These are phyloP conservation scores for Dermatemys mawii DNA, from an alignment of 2,113 vertebrate genomes.

Conservation along the genomic window DNA sequence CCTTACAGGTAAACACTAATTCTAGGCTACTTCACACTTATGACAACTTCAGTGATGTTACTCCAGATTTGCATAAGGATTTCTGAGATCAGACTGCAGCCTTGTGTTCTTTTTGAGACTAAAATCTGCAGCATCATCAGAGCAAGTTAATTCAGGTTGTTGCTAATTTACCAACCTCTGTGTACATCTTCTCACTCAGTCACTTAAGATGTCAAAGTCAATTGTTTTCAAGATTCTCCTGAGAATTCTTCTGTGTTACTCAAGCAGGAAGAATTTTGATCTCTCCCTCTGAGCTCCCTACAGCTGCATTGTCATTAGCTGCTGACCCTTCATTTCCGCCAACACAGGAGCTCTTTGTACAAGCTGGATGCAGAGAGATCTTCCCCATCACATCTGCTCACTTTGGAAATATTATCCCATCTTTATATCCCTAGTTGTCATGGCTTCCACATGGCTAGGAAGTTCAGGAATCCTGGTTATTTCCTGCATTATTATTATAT, in stretches of 20 bases:
- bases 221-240: conserved; percentile 40
- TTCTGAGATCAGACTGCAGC: background rate
- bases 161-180: background rate
- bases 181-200: conserved; percentile 1
- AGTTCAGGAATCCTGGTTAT: background rate
- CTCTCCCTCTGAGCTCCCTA: background rate
- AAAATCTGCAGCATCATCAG: background rate
- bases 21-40: no score
- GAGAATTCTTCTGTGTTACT: background rate
- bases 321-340: conserved; percentile 23
- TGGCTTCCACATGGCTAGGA: background rate
- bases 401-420: background rate
- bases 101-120: background rate
- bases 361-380: conserved; percentile 16
- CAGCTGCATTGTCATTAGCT: background rate
- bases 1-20: no score
- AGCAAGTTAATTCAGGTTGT: background rate
- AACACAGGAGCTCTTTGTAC: conserved; percentile 12
- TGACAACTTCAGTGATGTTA: background rate
- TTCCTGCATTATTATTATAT: background rate
- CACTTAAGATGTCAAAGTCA: conserved; percentile 48
- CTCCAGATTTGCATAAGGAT: background rate
- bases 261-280: conserved; percentile 26
- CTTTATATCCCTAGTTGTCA: background rate
- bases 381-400: background rate